phyloP scores from a whole-genome alignment of 2,113 vertebrate genomes.

The Sapajus apella region DNA sequence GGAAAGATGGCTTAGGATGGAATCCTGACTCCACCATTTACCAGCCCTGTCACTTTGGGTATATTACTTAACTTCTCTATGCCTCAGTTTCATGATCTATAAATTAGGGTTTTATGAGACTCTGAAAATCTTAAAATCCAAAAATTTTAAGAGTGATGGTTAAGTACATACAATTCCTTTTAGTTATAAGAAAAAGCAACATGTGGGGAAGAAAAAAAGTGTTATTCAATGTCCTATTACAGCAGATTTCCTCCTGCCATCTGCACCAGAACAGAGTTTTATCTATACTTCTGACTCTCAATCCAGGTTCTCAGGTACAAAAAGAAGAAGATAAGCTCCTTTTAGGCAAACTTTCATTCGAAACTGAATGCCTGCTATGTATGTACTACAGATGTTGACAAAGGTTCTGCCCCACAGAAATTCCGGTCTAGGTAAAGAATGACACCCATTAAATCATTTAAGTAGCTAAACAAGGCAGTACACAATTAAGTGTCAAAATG shows the following conservation, averaged over 20 bases:
- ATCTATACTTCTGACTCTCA: neutral
- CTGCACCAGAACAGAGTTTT: neutral
- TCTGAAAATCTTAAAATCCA: conserved; percentile 30
- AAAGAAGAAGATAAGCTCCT: neutral
- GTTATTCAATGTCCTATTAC: neutral
- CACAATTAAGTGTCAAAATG: neutral
- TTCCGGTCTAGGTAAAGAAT: neutral
- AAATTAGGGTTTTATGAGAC: neutral
- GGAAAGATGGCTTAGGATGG: neutral
- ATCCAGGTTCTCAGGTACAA: neutral
- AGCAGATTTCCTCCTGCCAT: neutral
- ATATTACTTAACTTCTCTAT: neutral
- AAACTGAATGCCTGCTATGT: neutral
- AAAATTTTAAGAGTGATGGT: neutral
- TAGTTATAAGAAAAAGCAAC: conserved; percentile 22
- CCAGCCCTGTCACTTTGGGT: neutral
- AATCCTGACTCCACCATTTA: neutral
- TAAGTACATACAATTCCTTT: neutral
- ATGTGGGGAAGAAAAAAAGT: neutral
- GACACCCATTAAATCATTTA: neutral
- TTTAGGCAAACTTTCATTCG: neutral
- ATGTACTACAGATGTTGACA: neutral
- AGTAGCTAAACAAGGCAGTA: neutral
- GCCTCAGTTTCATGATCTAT: neutral
- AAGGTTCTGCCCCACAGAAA: neutral